phyloP scores from a whole-genome alignment of 2,888 invertebrate genomes.

The Lacanobia wlatinum region DNA sequence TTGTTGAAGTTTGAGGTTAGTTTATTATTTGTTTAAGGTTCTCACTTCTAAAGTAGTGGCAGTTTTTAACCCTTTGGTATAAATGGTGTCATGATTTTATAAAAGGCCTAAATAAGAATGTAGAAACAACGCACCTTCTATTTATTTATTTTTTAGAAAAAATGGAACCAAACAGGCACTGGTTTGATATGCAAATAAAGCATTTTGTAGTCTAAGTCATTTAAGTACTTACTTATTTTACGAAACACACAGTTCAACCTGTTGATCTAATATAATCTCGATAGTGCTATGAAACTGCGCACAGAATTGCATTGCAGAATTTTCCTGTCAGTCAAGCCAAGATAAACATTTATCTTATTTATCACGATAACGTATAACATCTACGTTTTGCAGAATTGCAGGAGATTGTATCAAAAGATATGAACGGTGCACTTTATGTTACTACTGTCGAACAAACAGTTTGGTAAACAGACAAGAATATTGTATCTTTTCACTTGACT shows the following conservation, averaged over 20 bases:
- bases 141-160: too few relatives aligned
- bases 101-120: too few relatives aligned
- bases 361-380: slow-evolving; percentile 42
- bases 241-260: not conserved
- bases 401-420: slow-evolving; percentile 41
- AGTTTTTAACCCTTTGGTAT: too few relatives aligned
- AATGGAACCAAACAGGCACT: too few relatives aligned
- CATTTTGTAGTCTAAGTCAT: too few relatives aligned
- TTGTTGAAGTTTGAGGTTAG: not conserved
- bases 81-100: too few relatives aligned
- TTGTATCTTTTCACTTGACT: not conserved
- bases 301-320: slow-evolving; percentile 21
- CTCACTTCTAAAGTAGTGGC: too few relatives aligned
- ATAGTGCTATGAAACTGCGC: slow-evolving; percentile 12
- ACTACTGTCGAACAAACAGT: not conserved
- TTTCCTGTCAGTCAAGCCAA: slow-evolving; percentile 43
- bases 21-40: not conserved
- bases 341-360: slow-evolving; percentile 47
- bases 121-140: too few relatives aligned
- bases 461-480: not conserved
- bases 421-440: slow-evolving; percentile 24
- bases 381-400: slow-evolving; percentile 45
- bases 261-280: not conserved
- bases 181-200: too few relatives aligned
- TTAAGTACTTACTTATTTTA: too few relatives aligned